These are phyloP conservation scores for Bostrychus sinensis DNA, from an alignment of 2,113 vertebrate species.

Conservation along the genomic window DNA sequence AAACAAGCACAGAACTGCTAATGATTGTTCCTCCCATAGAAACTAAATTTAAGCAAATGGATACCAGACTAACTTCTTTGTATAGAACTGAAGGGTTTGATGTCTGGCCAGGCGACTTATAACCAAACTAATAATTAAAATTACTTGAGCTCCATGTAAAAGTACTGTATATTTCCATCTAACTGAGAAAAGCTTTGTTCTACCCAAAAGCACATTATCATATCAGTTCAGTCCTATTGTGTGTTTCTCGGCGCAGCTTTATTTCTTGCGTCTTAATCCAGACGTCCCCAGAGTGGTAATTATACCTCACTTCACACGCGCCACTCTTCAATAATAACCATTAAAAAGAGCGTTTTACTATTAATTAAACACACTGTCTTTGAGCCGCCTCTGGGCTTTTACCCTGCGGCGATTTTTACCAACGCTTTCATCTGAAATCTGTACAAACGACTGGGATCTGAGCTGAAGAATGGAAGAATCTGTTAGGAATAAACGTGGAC, in stretches of 20 bases:
- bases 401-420: slow-evolving; percentile 89
- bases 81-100: no score
- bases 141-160: no score
- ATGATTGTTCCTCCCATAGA: no score
- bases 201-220: slow-evolving; percentile 16
- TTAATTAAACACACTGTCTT: slow-evolving; percentile 90
- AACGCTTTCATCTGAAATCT: slow-evolving; percentile 67
- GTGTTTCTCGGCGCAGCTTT: slow-evolving; percentile 88
- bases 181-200: no score
- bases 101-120: no score
- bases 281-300: slow-evolving; percentile 91
- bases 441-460: slow-evolving; percentile 24
- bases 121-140: no score
- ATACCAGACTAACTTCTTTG: no score
- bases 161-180: no score
- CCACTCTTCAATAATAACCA: slow-evolving; percentile 89
- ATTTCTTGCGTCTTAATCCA: slow-evolving; percentile 88
- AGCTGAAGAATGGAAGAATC: slow-evolving; percentile 37
- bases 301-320: slow-evolving; percentile 90
- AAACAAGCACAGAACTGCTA: no score
- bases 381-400: slow-evolving; percentile 96
- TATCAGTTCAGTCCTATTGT: slow-evolving; percentile 24
- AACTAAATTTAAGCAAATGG: no score
- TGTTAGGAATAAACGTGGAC: slow-evolving; percentile 48
- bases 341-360: slow-evolving; percentile 91